phyloP scores from a whole-genome alignment of 1,140 invertebrate genomes.

The Schlechtendalia chinensis region DNA sequence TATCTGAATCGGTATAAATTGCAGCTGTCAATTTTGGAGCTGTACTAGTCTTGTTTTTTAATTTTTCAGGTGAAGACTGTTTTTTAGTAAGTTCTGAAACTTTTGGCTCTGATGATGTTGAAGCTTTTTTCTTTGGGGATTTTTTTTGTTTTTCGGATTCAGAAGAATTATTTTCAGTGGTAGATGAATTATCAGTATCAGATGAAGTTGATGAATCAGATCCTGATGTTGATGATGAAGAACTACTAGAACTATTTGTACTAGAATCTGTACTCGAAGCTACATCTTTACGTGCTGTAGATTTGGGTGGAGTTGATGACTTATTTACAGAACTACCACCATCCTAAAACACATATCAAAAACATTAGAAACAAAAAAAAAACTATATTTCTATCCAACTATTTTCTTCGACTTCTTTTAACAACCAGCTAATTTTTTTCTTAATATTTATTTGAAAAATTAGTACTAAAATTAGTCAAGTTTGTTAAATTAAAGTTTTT shows the following conservation, averaged over 20 bases:
- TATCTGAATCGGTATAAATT: slow-evolving; percentile 54
- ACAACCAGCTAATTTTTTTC: no score
- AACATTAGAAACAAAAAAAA: neutral
- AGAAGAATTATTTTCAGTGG: slow-evolving; percentile 37
- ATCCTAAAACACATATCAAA: slow-evolving; percentile 2
- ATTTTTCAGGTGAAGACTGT: slow-evolving; percentile 59
- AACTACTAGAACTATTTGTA: slow-evolving; percentile 50
- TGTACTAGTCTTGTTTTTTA: slow-evolving; percentile 56
- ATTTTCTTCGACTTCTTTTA: no score
- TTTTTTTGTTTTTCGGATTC: slow-evolving; percentile 51
- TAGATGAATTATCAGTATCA: slow-evolving; percentile 49
- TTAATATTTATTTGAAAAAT: no score
- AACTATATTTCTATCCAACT: no score
- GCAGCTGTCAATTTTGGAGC: slow-evolving; percentile 51
- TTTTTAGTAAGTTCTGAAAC: slow-evolving; percentile 56
- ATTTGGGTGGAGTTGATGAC: slow-evolving; percentile 44
- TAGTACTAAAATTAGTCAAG: no score
- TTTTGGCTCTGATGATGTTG: slow-evolving; percentile 47
- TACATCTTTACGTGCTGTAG: slow-evolving; percentile 34
- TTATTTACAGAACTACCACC: slow-evolving; percentile 18
- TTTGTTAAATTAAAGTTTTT: no score
- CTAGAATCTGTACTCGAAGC: slow-evolving; percentile 49
- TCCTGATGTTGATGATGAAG: slow-evolving; percentile 50
- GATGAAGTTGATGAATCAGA: slow-evolving; percentile 51
- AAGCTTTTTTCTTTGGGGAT: slow-evolving; percentile 46